Evolutionary conservation across 35 echinoderm and acorn worm genomes (phyloP).

Genomic region (Acanthaster planci): DNA sequence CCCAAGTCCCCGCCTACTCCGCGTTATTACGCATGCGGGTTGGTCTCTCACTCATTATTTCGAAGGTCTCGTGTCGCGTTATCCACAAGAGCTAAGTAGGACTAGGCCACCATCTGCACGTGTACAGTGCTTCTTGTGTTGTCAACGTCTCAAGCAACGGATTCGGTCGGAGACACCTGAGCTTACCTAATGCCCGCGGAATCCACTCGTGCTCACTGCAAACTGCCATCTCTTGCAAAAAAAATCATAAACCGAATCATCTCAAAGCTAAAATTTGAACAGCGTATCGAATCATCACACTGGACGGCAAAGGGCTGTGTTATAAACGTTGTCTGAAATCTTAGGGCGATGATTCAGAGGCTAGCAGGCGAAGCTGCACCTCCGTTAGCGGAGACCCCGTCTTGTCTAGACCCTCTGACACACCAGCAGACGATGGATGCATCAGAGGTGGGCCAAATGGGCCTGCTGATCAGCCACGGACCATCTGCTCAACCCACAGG

Average conservation of each 20-base stretch:
- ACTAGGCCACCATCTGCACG: neutral
- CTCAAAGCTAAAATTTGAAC: too few species aligned
- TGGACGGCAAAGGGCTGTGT: too few species aligned
- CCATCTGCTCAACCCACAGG: neutral
- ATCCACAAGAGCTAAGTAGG: neutral
- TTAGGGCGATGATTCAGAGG: constrained; percentile 6
- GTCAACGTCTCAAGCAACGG: neutral
- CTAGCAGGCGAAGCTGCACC: constrained; percentile 23
- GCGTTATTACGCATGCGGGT: constrained; percentile 25
- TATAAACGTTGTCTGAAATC: too few species aligned
- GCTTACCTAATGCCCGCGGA: too few species aligned
- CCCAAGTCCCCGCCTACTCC: neutral
- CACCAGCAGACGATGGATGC: neutral
- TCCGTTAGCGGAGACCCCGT: neutral
- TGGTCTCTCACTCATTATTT: neutral
- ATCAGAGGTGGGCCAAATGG: neutral
- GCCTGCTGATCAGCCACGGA: neutral
- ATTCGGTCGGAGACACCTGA: too few species aligned
- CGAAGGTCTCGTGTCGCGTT: neutral
- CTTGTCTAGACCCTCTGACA: neutral
- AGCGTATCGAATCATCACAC: too few species aligned
- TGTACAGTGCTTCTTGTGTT: neutral
- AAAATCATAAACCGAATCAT: too few species aligned
- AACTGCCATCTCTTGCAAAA: too few species aligned
- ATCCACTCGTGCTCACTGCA: too few species aligned